These are phyloP conservation scores for Eupithecia exiguata DNA, from an alignment of 2,888 invertebrate species.

Conservation along the genomic window DNA sequence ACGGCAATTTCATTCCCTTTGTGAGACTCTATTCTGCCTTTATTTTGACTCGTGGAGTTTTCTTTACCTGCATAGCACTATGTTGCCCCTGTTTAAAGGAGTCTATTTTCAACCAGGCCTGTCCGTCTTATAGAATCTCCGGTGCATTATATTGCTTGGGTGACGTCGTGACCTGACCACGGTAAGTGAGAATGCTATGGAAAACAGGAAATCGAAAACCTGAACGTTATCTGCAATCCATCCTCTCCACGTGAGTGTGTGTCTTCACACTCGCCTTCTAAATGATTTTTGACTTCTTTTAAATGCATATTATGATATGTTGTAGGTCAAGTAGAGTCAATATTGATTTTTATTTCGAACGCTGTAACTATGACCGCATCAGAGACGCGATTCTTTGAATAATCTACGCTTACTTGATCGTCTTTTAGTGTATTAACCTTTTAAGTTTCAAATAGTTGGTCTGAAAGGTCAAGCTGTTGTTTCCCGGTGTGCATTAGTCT, in stretches of 20 bases:
- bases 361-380: neutral
- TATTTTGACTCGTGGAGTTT: neutral
- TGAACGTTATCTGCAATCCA: neutral
- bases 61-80: neutral
- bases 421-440: neutral
- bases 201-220: neutral
- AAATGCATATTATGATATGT: neutral
- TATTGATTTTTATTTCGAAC: conserved; percentile 1
- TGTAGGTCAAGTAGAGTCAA: neutral
- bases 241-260: neutral
- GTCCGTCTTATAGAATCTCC: neutral
- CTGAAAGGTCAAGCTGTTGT: neutral
- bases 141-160: neutral
- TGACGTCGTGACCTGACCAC: neutral
- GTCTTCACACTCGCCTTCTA: neutral
- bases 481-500: neutral
- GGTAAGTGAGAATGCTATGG: neutral
- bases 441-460: neutral
- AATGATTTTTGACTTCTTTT: neutral
- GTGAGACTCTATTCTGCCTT: neutral
- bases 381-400: neutral
- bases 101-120: neutral
- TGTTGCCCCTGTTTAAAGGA: neutral
- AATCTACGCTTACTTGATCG: neutral
- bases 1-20: neutral